Conservation (phyloP, 2,888 invertebrate species). For the Protula sp. region DNA sequence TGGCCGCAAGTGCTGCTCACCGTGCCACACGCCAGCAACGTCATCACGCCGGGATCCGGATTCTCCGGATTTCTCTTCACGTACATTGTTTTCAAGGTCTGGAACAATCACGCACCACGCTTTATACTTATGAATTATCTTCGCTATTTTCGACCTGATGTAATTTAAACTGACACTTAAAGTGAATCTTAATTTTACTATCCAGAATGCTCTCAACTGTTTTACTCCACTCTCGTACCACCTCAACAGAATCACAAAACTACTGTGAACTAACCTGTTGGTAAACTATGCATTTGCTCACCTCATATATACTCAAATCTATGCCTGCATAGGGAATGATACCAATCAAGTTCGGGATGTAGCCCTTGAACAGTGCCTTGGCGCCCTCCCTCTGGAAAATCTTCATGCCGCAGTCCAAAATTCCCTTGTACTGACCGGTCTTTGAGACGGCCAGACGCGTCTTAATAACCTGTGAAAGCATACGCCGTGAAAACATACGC, state of each 20-base stretch:
- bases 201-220: too few relatives aligned
- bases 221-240: too few relatives aligned
- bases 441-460: constrained; percentile 87
- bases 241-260: too few relatives aligned
- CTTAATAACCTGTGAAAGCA: constrained; percentile 80
- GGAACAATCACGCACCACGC: background rate
- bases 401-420: constrained; percentile 79
- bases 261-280: too few relatives aligned
- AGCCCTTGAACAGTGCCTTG: constrained; percentile 86
- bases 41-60: constrained; percentile 23
- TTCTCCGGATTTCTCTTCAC: constrained; percentile 21
- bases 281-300: too few relatives aligned
- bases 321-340: constrained; percentile 97
- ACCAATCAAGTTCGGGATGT: constrained; percentile 85
- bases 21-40: constrained; percentile 31
- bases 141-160: background rate
- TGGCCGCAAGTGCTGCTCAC: constrained; percentile 33
- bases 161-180: background rate
- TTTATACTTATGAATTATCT: background rate
- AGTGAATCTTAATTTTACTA: background rate
- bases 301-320: constrained; percentile 90
- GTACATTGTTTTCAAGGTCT: constrained; percentile 34
- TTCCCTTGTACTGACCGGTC: constrained; percentile 65
- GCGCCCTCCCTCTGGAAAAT: constrained; percentile 79
- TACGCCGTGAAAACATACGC: too few relatives aligned